Base-by-base conservation (phyloP, 2,113 vertebrate species). In the Morone chrysops region DNA sequence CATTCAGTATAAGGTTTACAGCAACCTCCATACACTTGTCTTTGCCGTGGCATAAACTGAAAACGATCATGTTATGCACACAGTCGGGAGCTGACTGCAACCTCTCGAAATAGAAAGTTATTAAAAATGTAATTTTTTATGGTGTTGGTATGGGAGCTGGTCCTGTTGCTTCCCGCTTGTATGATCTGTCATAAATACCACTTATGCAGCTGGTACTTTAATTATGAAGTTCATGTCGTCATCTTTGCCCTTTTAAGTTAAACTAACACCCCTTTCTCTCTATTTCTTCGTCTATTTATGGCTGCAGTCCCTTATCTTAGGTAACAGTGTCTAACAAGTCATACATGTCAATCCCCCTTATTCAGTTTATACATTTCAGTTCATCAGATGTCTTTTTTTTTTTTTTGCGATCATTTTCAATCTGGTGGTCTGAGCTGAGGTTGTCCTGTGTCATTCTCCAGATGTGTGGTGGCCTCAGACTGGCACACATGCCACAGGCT, bases 381-480 rank as follows among this genome's bases (percentile, higher is more conserved):
- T 76, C n/a, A 69, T 57, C 83, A 53, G 38, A 22, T 4, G 1
- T 47, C 11, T 61, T 70, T 59, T 61, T 38, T 17, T 63, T 84
- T 38, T 53, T 76, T 22, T 60, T 75, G 56, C 60, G 10, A 70
- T 80, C 4, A 16, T 82, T 75, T 70, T 25, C 10, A 47, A 77
- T 81, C 25, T 60, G 76, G 66, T 36, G 36, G 81, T 80, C 73
- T 71, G 57, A 56, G 50, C 71, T 2, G 18, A 66, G 88, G 83
- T 81, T 82, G 79, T 84, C 65, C 75, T 3, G 18, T 88, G 89
- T 87, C 87, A 43, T 86, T 89, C 87, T 91, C 87, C 93, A 94
- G 92, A 93, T 94, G 92, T 93, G 88, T 40, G 56, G 62, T 62
- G 87, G 87, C 85, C 71, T 74, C 73, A 60, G 87, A 74, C 75